phyloP scores from a whole-genome alignment of 2,888 invertebrate species.

The Orthonychiurus folsomi region DNA sequence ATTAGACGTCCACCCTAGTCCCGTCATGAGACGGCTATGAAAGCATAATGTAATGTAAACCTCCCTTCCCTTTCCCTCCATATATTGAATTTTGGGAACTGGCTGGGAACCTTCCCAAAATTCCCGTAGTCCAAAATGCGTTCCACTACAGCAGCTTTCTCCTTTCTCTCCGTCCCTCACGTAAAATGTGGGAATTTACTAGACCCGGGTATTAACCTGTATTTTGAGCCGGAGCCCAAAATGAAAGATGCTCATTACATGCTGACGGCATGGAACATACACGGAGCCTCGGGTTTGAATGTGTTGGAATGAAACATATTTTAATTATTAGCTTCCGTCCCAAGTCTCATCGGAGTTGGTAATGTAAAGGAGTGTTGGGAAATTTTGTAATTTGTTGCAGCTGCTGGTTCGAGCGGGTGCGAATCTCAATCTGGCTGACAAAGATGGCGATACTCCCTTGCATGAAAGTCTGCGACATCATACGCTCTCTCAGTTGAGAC shows the following conservation, averaged over 20 bases:
- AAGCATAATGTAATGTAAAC: neutral
- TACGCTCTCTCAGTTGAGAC: slow-evolving; percentile 86
- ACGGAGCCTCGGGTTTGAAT: too few relatives aligned
- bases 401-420: slow-evolving; percentile 85
- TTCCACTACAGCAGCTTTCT: too few relatives aligned
- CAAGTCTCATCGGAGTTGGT: too few relatives aligned
- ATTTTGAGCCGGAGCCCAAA: too few relatives aligned
- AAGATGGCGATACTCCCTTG: slow-evolving; percentile 79
- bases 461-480: slow-evolving; percentile 88
- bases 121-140: too few relatives aligned
- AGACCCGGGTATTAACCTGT: neutral
- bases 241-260: too few relatives aligned
- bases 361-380: too few relatives aligned
- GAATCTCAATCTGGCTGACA: slow-evolving; percentile 89
- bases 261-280: too few relatives aligned
- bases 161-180: neutral
- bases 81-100: neutral
- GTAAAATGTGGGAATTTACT: neutral
- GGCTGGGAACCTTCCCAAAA: too few relatives aligned
- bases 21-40: neutral
- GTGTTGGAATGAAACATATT: too few relatives aligned
- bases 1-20: too few relatives aligned
- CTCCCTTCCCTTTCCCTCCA: neutral
- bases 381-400: slow-evolving; percentile 45
- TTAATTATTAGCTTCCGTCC: too few relatives aligned